Percentiles rank a stretch among this genome's conserved stretches.
These are phyloP conservation scores for Cataglyphis altisquamis DNA, from an alignment of 2,888 invertebrate genomes.

Conservation along the genomic window DNA sequence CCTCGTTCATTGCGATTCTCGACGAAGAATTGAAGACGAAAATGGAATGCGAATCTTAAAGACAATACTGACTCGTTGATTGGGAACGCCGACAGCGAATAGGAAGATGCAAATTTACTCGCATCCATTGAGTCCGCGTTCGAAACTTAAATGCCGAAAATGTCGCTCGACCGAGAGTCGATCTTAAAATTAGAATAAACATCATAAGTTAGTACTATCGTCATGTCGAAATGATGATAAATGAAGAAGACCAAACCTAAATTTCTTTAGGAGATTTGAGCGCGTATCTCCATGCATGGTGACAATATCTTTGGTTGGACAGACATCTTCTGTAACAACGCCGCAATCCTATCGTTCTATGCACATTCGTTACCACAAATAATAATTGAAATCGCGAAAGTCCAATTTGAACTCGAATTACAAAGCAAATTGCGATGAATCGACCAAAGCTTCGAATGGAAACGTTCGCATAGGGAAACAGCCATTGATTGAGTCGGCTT, in stretches of 20 bases:
- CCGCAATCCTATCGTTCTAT: not conserved
- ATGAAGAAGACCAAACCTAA: slow-evolving; percentile 6
- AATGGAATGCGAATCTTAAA: slow-evolving; percentile 59
- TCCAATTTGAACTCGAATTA: slow-evolving; percentile 52
- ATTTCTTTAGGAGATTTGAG: not conserved
- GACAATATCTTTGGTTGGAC: not conserved
- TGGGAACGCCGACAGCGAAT: not conserved
- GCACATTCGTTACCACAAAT: not conserved
- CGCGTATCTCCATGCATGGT: not conserved
- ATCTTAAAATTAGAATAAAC: slow-evolving; percentile 2
- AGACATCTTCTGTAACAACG: not conserved
- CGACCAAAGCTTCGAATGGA: not conserved
- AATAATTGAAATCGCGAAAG: slow-evolving; percentile 47
- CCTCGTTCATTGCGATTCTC: slow-evolving; percentile 6
- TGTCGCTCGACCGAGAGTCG: not conserved
- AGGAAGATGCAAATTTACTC: not conserved
- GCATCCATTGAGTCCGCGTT: not conserved
- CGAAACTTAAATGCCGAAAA: not conserved
- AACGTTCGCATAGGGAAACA: not conserved
- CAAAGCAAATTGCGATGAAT: slow-evolving; percentile 35
- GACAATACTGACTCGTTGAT: slow-evolving; percentile 18
- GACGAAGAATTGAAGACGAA: slow-evolving; percentile 46
- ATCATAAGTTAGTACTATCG: not conserved
- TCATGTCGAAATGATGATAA: slow-evolving; percentile 3
- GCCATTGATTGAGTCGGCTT: not conserved